Evolutionary conservation across 1,140 invertebrate species (phyloP).

Genomic region (Drosophila micromelanica): DNA sequence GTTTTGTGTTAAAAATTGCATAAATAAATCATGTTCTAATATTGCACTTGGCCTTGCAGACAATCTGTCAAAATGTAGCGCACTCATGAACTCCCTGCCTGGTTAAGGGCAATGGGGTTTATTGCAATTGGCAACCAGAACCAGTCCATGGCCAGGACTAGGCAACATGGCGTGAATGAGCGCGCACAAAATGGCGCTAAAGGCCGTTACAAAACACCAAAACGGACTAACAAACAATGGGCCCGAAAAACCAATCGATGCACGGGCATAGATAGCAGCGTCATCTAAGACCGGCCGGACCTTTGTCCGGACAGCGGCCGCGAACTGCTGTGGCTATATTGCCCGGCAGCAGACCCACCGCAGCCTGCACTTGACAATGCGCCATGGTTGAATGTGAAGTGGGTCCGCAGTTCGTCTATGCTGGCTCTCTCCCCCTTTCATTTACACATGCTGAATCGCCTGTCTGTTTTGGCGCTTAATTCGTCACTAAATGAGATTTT

Average conservation of each 20-base stretch:
- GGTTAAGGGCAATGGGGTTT: not conserved
- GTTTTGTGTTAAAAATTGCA: conserved; percentile 78
- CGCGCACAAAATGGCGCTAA: conserved; percentile 80
- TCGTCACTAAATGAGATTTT: conserved; percentile 84
- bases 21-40: conserved; percentile 84
- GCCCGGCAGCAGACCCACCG: conserved; percentile 8
- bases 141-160: not conserved
- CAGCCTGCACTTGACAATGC: conserved; percentile 67
- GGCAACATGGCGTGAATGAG: conserved; percentile 72
- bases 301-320: conserved; percentile 2
- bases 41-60: conserved; percentile 80
- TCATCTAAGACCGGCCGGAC: conserved; percentile 47
- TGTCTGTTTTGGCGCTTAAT: conserved; percentile 83
- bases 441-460: conserved; percentile 67
- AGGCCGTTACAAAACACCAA: conserved; percentile 67
- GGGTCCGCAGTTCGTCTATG: conserved; percentile 21
- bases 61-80: conserved; percentile 70
- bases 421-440: conserved; percentile 8
- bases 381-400: conserved; percentile 4
- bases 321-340: conserved; percentile 6
- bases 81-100: conserved; percentile 34
- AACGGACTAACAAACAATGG: conserved; percentile 37
- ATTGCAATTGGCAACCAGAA: not conserved
- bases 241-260: conserved; percentile 70
- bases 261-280: conserved; percentile 65